Conservation (phyloP, 2,888 invertebrate species). For the Dysmachus trigonus region DNA sequence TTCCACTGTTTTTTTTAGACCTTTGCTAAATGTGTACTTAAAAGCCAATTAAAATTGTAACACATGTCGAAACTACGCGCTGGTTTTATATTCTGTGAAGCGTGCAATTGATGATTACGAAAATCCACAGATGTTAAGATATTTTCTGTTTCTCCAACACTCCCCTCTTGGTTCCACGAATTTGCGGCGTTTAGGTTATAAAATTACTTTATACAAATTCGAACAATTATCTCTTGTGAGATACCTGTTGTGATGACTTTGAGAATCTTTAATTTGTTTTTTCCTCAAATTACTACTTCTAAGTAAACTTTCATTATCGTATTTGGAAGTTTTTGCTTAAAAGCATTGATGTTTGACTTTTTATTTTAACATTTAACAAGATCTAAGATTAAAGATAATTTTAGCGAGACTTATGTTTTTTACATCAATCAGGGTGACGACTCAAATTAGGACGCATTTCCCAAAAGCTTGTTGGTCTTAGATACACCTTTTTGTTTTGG, state of each 20-base stretch:
- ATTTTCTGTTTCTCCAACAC: background rate
- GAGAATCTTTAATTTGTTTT: background rate
- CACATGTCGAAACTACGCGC: background rate
- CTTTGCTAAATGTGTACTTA: background rate
- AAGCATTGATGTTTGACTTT: background rate
- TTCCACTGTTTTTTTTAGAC: background rate
- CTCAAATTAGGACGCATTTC: background rate
- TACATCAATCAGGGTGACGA: background rate
- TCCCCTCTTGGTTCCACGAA: background rate
- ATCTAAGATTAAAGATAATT: background rate
- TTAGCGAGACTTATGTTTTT: background rate
- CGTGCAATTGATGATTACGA: background rate
- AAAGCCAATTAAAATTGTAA: background rate
- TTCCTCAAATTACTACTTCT: background rate
- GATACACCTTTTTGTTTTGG: too few relatives aligned
- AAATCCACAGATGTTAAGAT: background rate
- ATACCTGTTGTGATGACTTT: background rate
- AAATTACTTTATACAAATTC: background rate
- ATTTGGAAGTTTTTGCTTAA: background rate
- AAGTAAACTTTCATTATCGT: background rate
- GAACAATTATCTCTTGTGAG: background rate
- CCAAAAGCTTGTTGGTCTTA: too few relatives aligned
- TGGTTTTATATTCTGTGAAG: background rate
- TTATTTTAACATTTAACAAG: background rate
- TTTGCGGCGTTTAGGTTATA: background rate